These are phyloP conservation scores for Brachionus angularis DNA, from an alignment of 1,140 invertebrate species.

Conservation along the genomic window DNA sequence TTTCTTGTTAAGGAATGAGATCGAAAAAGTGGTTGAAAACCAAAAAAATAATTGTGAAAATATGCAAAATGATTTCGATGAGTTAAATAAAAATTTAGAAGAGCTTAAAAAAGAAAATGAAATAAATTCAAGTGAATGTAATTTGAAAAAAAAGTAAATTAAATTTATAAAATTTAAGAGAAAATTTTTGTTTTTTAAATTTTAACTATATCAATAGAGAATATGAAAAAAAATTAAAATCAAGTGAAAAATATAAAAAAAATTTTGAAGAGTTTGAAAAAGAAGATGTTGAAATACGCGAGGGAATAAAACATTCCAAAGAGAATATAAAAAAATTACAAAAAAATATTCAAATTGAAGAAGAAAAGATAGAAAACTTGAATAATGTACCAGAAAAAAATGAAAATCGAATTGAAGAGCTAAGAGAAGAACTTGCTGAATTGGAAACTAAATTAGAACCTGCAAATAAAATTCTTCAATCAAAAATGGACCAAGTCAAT, in stretches of 20 bases:
- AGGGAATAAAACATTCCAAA: conserved; percentile 58
- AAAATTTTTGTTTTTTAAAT: neutral
- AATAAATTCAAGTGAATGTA: conserved; percentile 10
- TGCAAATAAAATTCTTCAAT: conserved; percentile 16
- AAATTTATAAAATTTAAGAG: conserved; percentile 63
- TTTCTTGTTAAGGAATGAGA: conserved; percentile 45
- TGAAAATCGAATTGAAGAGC: conserved; percentile 68
- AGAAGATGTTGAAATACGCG: conserved; percentile 55
- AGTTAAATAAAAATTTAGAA: conserved; percentile 28
- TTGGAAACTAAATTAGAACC: conserved; percentile 33
- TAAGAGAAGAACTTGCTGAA: conserved; percentile 48
- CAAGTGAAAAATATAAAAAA: conserved; percentile 54
- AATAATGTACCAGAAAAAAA: conserved; percentile 67
- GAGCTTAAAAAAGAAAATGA: conserved; percentile 45
- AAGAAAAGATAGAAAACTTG: conserved; percentile 58
- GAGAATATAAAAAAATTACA: conserved; percentile 55
- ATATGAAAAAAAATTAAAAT: conserved; percentile 51
- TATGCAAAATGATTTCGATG: conserved; percentile 37
- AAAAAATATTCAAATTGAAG: conserved; percentile 53
- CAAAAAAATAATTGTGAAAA: conserved; percentile 46
- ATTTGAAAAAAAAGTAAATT: conserved; percentile 35
- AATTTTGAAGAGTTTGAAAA: conserved; percentile 57
- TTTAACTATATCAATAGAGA: conserved; percentile 50
- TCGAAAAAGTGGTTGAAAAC: conserved; percentile 50
- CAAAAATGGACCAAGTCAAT: conserved; percentile 46